A percentile compares a stretch with the other conserved stretches of the same genome.
These are phyloP conservation scores for Typhlomys cinereus DNA, from an alignment of 2,113 vertebrate species.

Conservation along the genomic window DNA sequence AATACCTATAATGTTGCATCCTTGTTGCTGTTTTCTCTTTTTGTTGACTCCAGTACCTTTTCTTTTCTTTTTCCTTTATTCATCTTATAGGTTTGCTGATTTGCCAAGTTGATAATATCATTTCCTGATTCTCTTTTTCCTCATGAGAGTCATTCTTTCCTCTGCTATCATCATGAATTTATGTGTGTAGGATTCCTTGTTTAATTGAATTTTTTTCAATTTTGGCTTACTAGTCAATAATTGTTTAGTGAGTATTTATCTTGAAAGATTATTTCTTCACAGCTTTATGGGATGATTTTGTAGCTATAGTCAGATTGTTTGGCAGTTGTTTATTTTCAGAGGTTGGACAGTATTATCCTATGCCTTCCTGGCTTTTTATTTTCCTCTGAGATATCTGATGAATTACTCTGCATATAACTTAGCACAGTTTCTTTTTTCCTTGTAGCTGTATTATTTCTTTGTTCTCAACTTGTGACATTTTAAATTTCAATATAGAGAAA, in stretches of 20 bases:
- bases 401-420: not conserved
- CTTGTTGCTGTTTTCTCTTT: no score
- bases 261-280: not conserved
- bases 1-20: no score
- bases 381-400: not conserved
- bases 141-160: no score
- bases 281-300: not conserved
- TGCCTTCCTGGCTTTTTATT: not conserved
- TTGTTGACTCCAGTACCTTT: no score
- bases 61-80: no score
- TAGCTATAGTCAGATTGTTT: not conserved
- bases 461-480: not conserved
- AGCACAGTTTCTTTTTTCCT: not conserved
- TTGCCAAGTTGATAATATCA: no score
- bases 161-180: no score
- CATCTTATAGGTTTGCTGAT: no score
- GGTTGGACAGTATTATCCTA: not conserved
- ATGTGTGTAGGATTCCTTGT: not conserved
- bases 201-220: not conserved
- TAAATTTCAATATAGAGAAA: not conserved
- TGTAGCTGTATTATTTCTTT: not conserved
- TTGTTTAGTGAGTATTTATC: not conserved
- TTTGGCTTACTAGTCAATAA: not conserved
- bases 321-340: no score
- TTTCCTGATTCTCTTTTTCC: no score